These are phyloP conservation scores for Oligia latruncula DNA, from an alignment of 2,888 invertebrate species.

Conservation along the genomic window DNA sequence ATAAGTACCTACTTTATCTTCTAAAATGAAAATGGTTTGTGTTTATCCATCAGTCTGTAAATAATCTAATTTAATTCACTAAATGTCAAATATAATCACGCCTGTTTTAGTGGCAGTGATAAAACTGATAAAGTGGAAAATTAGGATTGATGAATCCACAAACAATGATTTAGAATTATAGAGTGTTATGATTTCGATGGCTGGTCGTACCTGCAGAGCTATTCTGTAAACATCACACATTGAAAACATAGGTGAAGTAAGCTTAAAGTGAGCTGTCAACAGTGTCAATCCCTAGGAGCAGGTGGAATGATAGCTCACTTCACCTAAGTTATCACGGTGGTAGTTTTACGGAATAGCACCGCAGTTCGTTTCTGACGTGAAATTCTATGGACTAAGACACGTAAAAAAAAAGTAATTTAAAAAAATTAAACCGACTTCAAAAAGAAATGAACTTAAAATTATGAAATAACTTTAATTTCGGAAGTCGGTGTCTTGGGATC, in stretches of 20 bases:
- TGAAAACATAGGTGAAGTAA: too few relatives aligned
- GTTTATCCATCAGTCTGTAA: background rate
- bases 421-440: too few relatives aligned
- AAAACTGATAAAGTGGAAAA: background rate
- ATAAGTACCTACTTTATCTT: conserved; percentile 10
- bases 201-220: background rate
- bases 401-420: too few relatives aligned
- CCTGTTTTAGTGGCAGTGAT: background rate
- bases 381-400: background rate
- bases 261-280: too few relatives aligned
- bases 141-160: background rate
- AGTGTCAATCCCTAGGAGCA: too few relatives aligned
- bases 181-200: background rate
- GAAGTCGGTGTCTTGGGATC: too few relatives aligned
- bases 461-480: too few relatives aligned
- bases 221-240: too few relatives aligned
- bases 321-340: too few relatives aligned
- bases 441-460: too few relatives aligned
- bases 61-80: conserved; percentile 10
- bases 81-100: conserved; percentile 16
- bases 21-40: conserved; percentile 9
- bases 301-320: too few relatives aligned
- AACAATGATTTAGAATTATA: background rate
- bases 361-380: background rate
- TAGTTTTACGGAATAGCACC: too few relatives aligned